phyloP scores from a whole-genome alignment of 2,888 invertebrate species.

The Drosophila subsilvestris region DNA sequence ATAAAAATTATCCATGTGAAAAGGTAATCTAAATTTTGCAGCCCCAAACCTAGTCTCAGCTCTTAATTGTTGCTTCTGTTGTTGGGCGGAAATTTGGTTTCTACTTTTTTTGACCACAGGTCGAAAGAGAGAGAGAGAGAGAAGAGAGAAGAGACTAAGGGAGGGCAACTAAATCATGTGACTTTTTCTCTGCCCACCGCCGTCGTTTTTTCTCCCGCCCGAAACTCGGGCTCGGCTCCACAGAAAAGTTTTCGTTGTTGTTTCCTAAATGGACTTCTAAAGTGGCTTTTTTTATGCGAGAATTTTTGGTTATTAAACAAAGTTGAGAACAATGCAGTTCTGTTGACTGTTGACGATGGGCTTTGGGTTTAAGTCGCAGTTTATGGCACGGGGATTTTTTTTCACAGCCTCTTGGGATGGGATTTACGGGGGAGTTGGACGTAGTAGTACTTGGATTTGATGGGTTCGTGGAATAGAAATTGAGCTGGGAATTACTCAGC shows the following conservation, averaged over 20 bases:
- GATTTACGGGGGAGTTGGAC: slow-evolving; percentile 10
- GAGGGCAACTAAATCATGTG: slow-evolving; percentile 75
- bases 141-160: neutral
- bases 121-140: slow-evolving; percentile 13
- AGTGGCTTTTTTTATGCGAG: slow-evolving; percentile 69
- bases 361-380: slow-evolving; percentile 51
- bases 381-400: slow-evolving; percentile 36
- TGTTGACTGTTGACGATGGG: slow-evolving; percentile 46
- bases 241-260: slow-evolving; percentile 22
- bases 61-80: slow-evolving; percentile 51
- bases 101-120: slow-evolving; percentile 39
- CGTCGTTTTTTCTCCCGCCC: slow-evolving; percentile 3
- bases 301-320: slow-evolving; percentile 65
- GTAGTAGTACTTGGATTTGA: slow-evolving; percentile 6
- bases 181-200: slow-evolving; percentile 60
- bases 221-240: slow-evolving; percentile 17
- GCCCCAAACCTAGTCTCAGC: neutral
- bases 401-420: slow-evolving; percentile 28
- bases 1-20: no score
- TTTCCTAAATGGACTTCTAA: slow-evolving; percentile 49
- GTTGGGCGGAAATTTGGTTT: slow-evolving; percentile 66
- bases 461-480: slow-evolving; percentile 32
- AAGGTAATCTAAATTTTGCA: neutral
- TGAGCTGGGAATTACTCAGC: slow-evolving; percentile 34
- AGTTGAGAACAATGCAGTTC: slow-evolving; percentile 71